These are phyloP conservation scores for Cygnus buccinator DNA, from an alignment of 2,113 vertebrate genomes.

Conservation along the genomic window DNA sequence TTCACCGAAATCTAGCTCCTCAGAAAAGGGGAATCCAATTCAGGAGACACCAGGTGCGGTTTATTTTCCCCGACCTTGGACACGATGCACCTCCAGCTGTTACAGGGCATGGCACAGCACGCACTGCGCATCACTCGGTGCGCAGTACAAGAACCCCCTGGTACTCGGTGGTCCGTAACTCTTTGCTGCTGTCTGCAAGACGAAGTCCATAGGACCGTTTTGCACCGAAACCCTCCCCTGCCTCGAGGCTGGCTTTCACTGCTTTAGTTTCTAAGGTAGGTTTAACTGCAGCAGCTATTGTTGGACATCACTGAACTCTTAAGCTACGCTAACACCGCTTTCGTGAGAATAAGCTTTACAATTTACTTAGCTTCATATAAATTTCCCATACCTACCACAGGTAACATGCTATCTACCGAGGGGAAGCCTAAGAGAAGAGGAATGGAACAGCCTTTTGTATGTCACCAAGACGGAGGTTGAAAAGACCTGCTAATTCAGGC, in stretches of 20 bases:
- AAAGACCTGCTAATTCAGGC: not conserved
- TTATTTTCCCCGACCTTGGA: conserved; percentile 25
- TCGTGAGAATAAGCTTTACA: not conserved
- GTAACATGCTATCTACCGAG: not conserved
- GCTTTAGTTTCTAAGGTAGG: not conserved
- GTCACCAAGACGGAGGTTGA: not conserved
- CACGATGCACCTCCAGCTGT: conserved; percentile 14
- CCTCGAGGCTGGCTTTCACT: not conserved
- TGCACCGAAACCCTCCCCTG: not conserved
- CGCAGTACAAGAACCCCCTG: not conserved
- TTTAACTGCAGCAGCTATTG: not conserved
- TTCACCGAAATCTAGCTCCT: conserved; percentile 45
- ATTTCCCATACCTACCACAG: not conserved
- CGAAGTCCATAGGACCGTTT: not conserved
- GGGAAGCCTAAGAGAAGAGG: not conserved
- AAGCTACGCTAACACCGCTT: not conserved
- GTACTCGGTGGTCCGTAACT: fast-evolving
- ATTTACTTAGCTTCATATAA: not conserved
- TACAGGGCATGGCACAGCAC: not conserved
- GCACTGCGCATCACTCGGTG: not conserved
- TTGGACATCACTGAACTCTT: not conserved
- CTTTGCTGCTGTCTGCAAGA: not conserved
- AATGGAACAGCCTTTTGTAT: not conserved
- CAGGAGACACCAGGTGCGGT: not conserved
- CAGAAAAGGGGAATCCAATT: not conserved